Conservation (phyloP, 2,888 invertebrate genomes). For the Onthophagus sagittarius region DNA sequence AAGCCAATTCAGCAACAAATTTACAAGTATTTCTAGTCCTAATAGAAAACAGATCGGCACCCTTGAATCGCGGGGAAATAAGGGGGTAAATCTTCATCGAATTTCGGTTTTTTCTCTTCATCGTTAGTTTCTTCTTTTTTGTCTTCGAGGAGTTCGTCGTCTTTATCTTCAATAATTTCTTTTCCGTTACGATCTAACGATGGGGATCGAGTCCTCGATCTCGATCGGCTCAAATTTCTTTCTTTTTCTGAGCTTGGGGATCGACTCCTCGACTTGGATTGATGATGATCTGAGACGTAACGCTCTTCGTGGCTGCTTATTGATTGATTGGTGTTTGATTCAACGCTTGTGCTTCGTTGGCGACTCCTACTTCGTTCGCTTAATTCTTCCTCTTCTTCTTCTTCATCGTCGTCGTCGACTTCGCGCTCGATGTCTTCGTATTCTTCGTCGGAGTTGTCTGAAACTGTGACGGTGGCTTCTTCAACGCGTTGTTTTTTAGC, state of each 20-base stretch:
- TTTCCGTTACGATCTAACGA: constrained; percentile 20
- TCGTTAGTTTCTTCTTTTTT: constrained; percentile 32
- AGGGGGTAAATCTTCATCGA: constrained; percentile 66
- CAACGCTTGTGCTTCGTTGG: constrained; percentile 30
- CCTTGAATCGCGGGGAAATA: constrained; percentile 86
- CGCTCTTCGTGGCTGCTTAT: constrained; percentile 23
- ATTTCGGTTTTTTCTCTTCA: constrained; percentile 34
- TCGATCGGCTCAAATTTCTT: constrained; percentile 23
- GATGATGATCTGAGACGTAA: constrained; percentile 20
- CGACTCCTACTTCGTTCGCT: constrained; percentile 34
- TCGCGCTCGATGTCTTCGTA: constrained; percentile 39
- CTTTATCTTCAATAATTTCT: background rate
- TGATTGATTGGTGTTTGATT: constrained; percentile 15
- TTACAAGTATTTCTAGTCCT: too few relatives aligned
- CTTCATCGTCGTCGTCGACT: constrained; percentile 36
- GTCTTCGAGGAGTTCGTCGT: constrained; percentile 37
- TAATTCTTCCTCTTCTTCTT: constrained; percentile 27
- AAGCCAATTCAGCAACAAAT: too few relatives aligned
- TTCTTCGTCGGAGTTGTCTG: constrained; percentile 44
- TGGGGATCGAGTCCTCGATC: constrained; percentile 19
- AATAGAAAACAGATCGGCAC: constrained; percentile 94
- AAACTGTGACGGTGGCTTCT: constrained; percentile 41
- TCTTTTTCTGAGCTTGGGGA: constrained; percentile 28
- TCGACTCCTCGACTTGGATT: constrained; percentile 19
- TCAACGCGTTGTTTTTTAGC: constrained; percentile 40